Percentiles rank a stretch among this genome's conserved stretches.
Evolutionary conservation across 2,797 vertebrate species (phyloP).

Genomic region (Avahi laniger): DNA sequence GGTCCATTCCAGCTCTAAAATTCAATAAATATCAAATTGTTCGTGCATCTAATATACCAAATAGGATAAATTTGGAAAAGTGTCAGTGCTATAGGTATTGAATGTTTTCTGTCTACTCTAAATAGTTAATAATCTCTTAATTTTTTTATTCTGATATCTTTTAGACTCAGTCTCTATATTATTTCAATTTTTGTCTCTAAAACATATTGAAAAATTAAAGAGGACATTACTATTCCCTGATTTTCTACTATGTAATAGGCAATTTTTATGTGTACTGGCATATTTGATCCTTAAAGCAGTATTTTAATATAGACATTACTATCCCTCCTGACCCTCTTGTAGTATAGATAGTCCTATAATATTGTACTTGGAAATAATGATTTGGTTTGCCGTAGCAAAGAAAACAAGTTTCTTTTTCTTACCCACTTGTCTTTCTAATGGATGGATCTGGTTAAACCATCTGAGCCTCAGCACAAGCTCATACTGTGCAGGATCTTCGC

Average conservation of each 20-base stretch:
- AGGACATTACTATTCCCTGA: background rate
- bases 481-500: background rate
- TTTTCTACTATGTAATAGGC: background rate
- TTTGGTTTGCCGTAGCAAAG: background rate
- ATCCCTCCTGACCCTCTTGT: fast-evolving
- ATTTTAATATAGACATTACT: background rate
- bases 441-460: background rate
- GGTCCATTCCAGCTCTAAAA: background rate
- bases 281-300: background rate
- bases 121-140: background rate
- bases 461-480: background rate
- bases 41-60: background rate
- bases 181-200: background rate
- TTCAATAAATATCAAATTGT: background rate
- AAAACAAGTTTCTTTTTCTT: background rate
- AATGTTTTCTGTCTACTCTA: background rate
- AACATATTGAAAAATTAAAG: background rate
- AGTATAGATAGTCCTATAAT: background rate
- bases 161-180: background rate
- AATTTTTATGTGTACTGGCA: background rate
- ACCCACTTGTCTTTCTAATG: background rate
- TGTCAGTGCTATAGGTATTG: background rate
- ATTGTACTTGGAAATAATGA: background rate
- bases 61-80: background rate
- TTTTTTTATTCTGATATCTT: background rate